Evolutionary conservation across 2,888 invertebrate genomes (phyloP), one percentile per base, ranked within the genome.

Genomic region (Atethmia centrago): DNA sequence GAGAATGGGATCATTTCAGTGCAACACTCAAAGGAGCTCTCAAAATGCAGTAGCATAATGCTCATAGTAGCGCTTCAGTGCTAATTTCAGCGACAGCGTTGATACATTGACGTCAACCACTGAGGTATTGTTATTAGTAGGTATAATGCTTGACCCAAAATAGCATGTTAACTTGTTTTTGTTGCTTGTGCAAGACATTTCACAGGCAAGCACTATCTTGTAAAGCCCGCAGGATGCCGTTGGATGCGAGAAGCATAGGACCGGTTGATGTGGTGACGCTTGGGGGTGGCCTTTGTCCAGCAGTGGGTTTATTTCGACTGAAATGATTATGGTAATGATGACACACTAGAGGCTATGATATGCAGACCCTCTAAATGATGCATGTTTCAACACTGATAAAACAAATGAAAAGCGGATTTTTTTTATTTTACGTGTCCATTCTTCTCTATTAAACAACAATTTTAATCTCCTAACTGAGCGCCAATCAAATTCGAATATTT

Each of bases 361-460:
- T 28, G 0, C 10, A 51, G 16, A 4, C 19, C 14, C 49, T 5
- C 36, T 51, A 16, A 45, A 61, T 31, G 40, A 70, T 71, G 10
- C 14, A 62, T 28, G 4, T 31, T 31, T 3, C 21, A 53, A 78
- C 36, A 68, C 4, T 28, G 14, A 51, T 12, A 16, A 68, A 42
- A 25, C 28, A 64, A 51, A 21, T n/a, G 12, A 56, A 64, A 51
- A 64, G 14, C 9, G 16, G 2, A 47, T 66, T 40, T 36, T 36
- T 66, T n/a, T 14, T 19, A 55, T 31, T 7, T 56, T 19, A 66
- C 9, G 16, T 53, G 51, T 59, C 47, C 36, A 62, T 58, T 59
- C 7, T 42, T 45, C n/a, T 7, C 2, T 72, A 77, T 53, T n/a
- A 4, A 82, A 77, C 49, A 65, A 36, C 31, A 72, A n/a, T 69